phyloP scores from a whole-genome alignment of 2,797 vertebrate genomes.

The Thripadectes ignobilis region DNA sequence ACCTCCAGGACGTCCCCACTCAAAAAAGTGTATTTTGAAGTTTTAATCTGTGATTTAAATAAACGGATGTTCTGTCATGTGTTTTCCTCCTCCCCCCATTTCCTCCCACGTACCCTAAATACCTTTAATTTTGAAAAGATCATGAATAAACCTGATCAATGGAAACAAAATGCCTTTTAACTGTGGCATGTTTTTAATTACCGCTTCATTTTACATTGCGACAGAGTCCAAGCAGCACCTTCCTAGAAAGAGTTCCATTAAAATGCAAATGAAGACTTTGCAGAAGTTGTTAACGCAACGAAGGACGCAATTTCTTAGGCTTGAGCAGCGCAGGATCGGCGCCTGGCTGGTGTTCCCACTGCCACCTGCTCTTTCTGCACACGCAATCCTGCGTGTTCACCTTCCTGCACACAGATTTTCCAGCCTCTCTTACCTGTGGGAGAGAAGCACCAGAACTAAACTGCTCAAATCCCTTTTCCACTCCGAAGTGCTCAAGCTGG shows the following conservation, averaged over 20 bases:
- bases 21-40: neutral
- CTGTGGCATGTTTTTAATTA: slow-evolving; percentile 8
- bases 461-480: neutral
- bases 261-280: slow-evolving; percentile 54
- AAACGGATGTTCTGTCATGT: neutral
- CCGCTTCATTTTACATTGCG: neutral
- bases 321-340: accelerated
- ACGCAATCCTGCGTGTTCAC: accelerated
- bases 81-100: neutral
- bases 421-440: neutral
- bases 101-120: neutral
- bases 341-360: neutral
- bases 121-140: slow-evolving; percentile 23
- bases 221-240: slow-evolving; percentile 20
- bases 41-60: neutral
- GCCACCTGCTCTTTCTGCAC: neutral
- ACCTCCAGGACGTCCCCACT: neutral
- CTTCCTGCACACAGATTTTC: accelerated
- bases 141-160: slow-evolving; percentile 12
- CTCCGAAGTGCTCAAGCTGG: accelerated
- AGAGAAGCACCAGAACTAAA: neutral
- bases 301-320: neutral
- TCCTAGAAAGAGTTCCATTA: slow-evolving; percentile 61
- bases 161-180: slow-evolving; percentile 6
- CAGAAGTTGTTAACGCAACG: neutral